Percentiles rank a stretch among this genome's conserved stretches.
Conservation (phyloP, 2,113 vertebrate genomes). For the Hemibagrus wyckioides region DNA sequence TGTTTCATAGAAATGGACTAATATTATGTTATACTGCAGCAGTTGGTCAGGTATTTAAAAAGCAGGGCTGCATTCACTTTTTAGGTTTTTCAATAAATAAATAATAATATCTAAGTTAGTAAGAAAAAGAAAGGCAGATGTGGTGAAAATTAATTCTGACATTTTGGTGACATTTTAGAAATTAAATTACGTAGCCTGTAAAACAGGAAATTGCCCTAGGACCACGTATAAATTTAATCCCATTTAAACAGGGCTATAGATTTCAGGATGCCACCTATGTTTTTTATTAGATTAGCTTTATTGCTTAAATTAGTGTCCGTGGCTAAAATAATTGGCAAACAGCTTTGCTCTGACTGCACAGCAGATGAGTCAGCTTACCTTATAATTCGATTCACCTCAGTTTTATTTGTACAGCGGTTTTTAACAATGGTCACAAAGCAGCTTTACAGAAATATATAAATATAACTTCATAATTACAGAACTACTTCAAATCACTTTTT, state of each 20-base stretch:
- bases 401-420: no score
- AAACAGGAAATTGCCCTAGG: no score
- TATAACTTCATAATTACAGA: slow-evolving; percentile 34
- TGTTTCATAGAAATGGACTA: background rate
- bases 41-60: no score
- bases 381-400: no score
- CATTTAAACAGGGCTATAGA: background rate
- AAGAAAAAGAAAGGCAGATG: background rate
- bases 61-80: no score
- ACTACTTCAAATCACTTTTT: background rate
- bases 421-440: no score
- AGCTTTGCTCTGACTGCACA: slow-evolving; percentile 57
- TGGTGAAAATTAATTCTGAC: background rate
- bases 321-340: background rate
- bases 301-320: background rate
- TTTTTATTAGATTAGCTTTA: background rate
- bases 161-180: background rate
- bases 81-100: background rate
- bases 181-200: no score
- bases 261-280: background rate
- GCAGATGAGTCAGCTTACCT: background rate
- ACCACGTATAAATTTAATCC: background rate
- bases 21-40: background rate
- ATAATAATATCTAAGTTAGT: background rate
- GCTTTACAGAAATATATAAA: no score